These are phyloP conservation scores for Tetramorium parvispinum DNA, from an alignment of 1,140 invertebrate species.

Conservation along the genomic window DNA sequence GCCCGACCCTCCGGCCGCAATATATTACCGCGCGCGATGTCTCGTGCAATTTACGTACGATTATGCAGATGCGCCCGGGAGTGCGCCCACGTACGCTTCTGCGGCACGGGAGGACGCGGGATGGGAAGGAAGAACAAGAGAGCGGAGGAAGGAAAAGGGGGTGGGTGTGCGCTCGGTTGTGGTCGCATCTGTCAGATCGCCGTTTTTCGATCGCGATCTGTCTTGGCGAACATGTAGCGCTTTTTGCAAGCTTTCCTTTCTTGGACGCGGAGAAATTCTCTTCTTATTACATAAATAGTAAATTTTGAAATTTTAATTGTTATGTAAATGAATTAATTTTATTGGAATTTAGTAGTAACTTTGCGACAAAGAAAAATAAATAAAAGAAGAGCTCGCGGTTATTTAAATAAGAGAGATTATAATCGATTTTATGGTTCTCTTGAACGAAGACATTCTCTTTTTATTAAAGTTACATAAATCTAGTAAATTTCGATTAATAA, in stretches of 20 bases:
- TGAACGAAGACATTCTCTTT: too few relatives aligned
- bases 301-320: too few relatives aligned
- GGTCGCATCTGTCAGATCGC: background rate
- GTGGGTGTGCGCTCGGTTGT: background rate
- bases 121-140: background rate
- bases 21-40: conserved; percentile 73
- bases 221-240: background rate
- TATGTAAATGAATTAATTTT: too few relatives aligned
- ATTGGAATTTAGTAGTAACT: too few relatives aligned
- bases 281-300: too few relatives aligned
- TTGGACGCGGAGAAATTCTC: background rate
- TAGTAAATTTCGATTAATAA: too few relatives aligned
- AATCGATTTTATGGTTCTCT: too few relatives aligned
- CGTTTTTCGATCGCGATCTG: conserved; percentile 12
- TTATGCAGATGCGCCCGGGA: conserved; percentile 70
- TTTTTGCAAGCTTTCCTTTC: background rate
- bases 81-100: conserved; percentile 58
- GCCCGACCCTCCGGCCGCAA: conserved; percentile 61
- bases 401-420: too few relatives aligned
- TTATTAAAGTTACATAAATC: too few relatives aligned
- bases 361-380: too few relatives aligned
- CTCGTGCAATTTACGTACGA: conserved; percentile 76
- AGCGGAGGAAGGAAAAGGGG: background rate
- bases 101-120: background rate
- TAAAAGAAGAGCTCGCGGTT: too few relatives aligned